phyloP scores from a whole-genome alignment of 2,113 vertebrate species.

The Tupaia chinensis region DNA sequence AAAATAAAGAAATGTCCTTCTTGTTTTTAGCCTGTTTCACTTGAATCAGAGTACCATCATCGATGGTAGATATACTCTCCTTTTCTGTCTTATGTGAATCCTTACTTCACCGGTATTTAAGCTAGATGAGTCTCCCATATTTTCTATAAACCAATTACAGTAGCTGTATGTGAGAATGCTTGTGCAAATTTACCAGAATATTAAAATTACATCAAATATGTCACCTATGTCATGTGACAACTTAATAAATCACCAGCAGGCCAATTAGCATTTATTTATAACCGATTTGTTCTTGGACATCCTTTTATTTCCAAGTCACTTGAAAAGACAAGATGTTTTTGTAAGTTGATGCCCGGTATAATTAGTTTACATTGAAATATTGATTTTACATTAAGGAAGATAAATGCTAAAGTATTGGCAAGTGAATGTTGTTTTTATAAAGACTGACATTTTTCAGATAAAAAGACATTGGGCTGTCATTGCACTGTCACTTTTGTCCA shows the following conservation, averaged over 20 bases:
- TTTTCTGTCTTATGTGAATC: neutral
- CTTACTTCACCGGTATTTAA: neutral
- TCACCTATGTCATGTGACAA: neutral
- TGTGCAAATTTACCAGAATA: neutral
- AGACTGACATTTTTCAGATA: slow-evolving; percentile 73
- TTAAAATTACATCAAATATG: slow-evolving; percentile 42
- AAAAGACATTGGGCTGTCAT: slow-evolving; percentile 45
- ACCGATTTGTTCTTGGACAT: slow-evolving; percentile 30
- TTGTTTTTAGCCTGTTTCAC: neutral
- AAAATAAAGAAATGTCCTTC: neutral
- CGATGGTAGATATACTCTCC: accelerated
- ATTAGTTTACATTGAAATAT: slow-evolving; percentile 82
- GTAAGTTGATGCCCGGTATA: slow-evolving; percentile 75
- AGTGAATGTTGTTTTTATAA: slow-evolving; percentile 77
- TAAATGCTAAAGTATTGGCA: slow-evolving; percentile 78
- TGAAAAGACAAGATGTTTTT: slow-evolving; percentile 66
- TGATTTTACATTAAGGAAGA: slow-evolving; percentile 85
- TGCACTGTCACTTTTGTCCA: neutral
- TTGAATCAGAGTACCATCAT: neutral
- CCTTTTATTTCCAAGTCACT: slow-evolving; percentile 64
- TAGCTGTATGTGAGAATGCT: neutral
- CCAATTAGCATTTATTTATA: slow-evolving; percentile 33
- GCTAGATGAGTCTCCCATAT: too few relatives aligned
- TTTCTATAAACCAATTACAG: neutral
- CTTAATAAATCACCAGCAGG: neutral